Conservation (phyloP, 2,888 invertebrate species). For the Synergus itoensis region DNA sequence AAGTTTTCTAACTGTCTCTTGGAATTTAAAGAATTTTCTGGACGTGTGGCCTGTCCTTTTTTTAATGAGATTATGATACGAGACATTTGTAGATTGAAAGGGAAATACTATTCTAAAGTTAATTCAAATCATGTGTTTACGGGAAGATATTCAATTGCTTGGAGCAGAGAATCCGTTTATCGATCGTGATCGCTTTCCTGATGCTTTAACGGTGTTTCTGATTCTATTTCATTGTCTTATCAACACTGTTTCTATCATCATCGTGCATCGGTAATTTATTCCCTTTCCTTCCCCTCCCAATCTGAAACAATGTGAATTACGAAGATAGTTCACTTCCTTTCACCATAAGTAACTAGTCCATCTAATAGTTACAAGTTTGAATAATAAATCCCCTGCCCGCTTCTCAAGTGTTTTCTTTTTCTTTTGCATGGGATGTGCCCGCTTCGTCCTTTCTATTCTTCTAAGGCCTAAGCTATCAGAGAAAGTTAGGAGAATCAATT, state of each 20-base stretch:
- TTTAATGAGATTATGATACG: neutral
- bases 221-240: constrained; percentile 33
- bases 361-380: constrained; percentile 1
- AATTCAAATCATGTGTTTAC: constrained; percentile 29
- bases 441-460: constrained; percentile 6
- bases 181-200: constrained; percentile 34
- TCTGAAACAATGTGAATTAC: constrained; percentile 23
- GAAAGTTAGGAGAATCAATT: neutral
- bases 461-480: constrained; percentile 1
- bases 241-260: constrained; percentile 35
- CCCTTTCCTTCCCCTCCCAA: constrained; percentile 17
- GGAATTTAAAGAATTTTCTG: too few species aligned
- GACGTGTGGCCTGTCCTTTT: too few species aligned
- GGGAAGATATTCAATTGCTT: constrained; percentile 26
- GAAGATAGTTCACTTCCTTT: constrained; percentile 16
- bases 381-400: neutral
- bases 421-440: neutral
- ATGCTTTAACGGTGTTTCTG: constrained; percentile 25
- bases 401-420: neutral
- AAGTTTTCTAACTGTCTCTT: too few species aligned
- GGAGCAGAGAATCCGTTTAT: constrained; percentile 23
- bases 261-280: constrained; percentile 43
- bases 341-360: constrained; percentile 34
- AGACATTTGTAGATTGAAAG: neutral
- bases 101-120: constrained; percentile 9